Evolutionary conservation across 2,113 vertebrate species (phyloP), one percentile per base, ranked within the genome.

Genomic region (Columba janthina): DNA sequence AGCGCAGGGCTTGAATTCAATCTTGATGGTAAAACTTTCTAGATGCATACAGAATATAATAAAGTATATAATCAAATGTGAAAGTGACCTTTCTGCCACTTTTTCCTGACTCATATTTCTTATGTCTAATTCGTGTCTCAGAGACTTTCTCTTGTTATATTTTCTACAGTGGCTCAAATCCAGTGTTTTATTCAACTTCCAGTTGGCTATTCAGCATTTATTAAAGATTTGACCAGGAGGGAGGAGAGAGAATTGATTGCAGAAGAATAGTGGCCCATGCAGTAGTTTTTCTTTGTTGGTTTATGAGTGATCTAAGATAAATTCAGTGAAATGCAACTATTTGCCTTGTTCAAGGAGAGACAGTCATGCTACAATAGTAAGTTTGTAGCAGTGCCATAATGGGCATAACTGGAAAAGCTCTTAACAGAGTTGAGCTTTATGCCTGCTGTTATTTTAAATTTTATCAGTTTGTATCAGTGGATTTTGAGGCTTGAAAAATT

Each of bases 401-500:
- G 58, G 32, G 25, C 54, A 29, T 69, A 87, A 89, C 40, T 72
- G 53, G 83, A 90, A 91, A 92, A 88, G 58, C 38, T 77, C 20
- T 87, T 89, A 38, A 11, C 15, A 5, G 28, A 78, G 36, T 46
- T 83, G 67, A 93, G 44, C 21, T 83, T 20, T 72, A 16, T 95
- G 57, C n/a, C 40, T 79, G 17, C 20, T 56, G 61, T 84, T 92
- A 67, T 67, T 94, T 93, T 91, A 85, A 89, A 57, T 54, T 65
- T 93, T 89, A 81, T 20, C 72, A 51, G 26, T 79, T 93, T 84
- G 19, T 88, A 65, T 95, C 70, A 62, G 28, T 31, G 78, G 53
- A 85, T 88, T 77, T 80, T 73, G 83, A 89, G 51, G 31, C 57
- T 89, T 93, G 62, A 92, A 86, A 93, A 84, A 46, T 28, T 70